Evolutionary conservation across 2,888 invertebrate species (phyloP).

Genomic region (Mystacides longicornis): DNA sequence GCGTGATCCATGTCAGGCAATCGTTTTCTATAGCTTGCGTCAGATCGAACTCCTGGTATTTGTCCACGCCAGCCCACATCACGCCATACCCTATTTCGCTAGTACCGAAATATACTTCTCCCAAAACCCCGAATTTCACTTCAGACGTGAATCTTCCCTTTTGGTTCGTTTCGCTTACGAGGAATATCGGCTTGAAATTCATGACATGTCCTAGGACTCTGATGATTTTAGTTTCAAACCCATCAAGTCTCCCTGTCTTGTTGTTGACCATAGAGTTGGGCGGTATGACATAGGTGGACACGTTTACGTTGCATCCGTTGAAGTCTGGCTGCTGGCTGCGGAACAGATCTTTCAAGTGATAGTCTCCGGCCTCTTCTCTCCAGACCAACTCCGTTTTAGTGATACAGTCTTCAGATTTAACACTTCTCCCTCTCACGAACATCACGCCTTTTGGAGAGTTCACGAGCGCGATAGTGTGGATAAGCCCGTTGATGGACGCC

Average conservation of each 20-base stretch:
- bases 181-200: not conserved
- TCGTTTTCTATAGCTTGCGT: not conserved
- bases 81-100: not conserved
- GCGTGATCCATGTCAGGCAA: not conserved
- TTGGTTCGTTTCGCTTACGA: not conserved
- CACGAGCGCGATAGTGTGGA: not conserved
- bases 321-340: not conserved
- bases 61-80: not conserved
- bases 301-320: not conserved
- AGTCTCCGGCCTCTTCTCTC: too few species aligned
- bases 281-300: not conserved
- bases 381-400: not conserved
- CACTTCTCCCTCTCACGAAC: not conserved
- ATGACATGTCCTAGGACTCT: not conserved
- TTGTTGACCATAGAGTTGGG: not conserved
- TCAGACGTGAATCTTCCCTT: not conserved
- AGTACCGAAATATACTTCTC: not conserved
- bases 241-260: not conserved
- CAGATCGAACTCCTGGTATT: not conserved
- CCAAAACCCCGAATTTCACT: not conserved
- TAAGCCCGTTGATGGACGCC: not conserved
- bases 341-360: too few species aligned
- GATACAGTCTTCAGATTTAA: not conserved
- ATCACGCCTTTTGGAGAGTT: not conserved
- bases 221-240: not conserved